phyloP scores from a whole-genome alignment of 1,140 invertebrate genomes.

The Rhizoglyphus robini region DNA sequence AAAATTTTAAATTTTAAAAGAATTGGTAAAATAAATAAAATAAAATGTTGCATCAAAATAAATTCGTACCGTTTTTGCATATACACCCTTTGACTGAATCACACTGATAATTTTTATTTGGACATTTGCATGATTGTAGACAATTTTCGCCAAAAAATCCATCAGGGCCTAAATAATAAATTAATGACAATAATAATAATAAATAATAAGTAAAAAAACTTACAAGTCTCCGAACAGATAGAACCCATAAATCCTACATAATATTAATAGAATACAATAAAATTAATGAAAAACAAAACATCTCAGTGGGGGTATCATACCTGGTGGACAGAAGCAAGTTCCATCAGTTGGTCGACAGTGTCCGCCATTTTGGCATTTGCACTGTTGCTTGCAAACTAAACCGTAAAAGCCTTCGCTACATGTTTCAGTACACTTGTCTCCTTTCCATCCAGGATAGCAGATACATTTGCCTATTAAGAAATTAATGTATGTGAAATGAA shows the following conservation, averaged over 20 bases:
- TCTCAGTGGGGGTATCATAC: slow-evolving; percentile 33
- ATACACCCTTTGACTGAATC: slow-evolving; percentile 63
- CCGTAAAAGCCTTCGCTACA: slow-evolving; percentile 30
- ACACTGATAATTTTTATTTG: slow-evolving; percentile 60
- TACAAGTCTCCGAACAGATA: slow-evolving; percentile 42
- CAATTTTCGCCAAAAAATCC: slow-evolving; percentile 79
- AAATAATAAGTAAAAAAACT: no score
- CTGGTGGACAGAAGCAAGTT: slow-evolving; percentile 65
- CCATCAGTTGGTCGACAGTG: slow-evolving; percentile 40
- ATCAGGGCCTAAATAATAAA: no score
- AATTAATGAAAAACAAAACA: not conserved
- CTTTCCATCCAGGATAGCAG: slow-evolving; percentile 21
- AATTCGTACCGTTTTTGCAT: slow-evolving; percentile 52
- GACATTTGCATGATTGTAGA: slow-evolving; percentile 53
- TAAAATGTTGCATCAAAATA: not conserved
- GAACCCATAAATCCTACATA: slow-evolving; percentile 32
- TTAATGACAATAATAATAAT: no score
- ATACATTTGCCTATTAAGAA: slow-evolving; percentile 19
- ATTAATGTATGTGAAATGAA: no score
- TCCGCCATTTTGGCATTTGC: slow-evolving; percentile 37
- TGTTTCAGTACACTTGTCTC: not conserved
- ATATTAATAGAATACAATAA: not conserved
- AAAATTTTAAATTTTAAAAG: not conserved
- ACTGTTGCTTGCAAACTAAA: slow-evolving; percentile 34
- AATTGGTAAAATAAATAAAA: not conserved